Conservation (phyloP, 2,888 invertebrate species). For the Lordiphosa fenestrarum region DNA sequence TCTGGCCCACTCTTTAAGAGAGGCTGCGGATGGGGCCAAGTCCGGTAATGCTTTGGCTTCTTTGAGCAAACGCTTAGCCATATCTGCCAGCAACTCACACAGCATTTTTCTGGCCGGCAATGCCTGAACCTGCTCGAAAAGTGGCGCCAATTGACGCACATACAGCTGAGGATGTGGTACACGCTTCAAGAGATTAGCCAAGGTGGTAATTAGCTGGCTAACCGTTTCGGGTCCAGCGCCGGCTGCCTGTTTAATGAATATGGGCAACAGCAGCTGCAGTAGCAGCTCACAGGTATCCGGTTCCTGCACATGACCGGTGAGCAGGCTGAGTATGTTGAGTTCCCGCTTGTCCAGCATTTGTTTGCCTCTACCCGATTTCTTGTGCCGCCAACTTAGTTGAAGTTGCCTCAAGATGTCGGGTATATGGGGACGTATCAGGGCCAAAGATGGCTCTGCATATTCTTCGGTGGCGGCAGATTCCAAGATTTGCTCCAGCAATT, state of each 20-base stretch:
- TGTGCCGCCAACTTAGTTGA: slow-evolving; percentile 84
- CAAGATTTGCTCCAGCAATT: slow-evolving; percentile 88
- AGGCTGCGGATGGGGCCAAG: slow-evolving; percentile 37
- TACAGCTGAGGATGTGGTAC: slow-evolving; percentile 85
- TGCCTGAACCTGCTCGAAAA: slow-evolving; percentile 86
- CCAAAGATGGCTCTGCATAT: slow-evolving; percentile 70
- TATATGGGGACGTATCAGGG: slow-evolving; percentile 88
- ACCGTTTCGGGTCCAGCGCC: slow-evolving; percentile 86
- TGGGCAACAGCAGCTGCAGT: slow-evolving; percentile 86
- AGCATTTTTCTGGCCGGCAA: slow-evolving; percentile 86
- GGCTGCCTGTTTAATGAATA: slow-evolving; percentile 85
- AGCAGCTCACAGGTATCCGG: slow-evolving; percentile 86
- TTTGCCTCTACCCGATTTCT: slow-evolving; percentile 78
- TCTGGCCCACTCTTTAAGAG: slow-evolving; percentile 81
- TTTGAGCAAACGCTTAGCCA: slow-evolving; percentile 81
- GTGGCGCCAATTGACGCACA: slow-evolving; percentile 85
- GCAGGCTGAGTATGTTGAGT: slow-evolving; percentile 86
- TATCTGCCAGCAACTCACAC: slow-evolving; percentile 83
- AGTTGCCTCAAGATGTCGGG: slow-evolving; percentile 86
- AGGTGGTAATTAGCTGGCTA: slow-evolving; percentile 86
- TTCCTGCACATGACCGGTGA: slow-evolving; percentile 88
- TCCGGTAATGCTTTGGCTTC: slow-evolving; percentile 33
- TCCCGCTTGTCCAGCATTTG: slow-evolving; percentile 84
- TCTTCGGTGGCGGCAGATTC: slow-evolving; percentile 83
- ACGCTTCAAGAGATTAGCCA: slow-evolving; percentile 87